These are phyloP conservation scores for Poecilobothrus nobilitatus DNA, from an alignment of 2,888 invertebrate genomes.

Conservation along the genomic window DNA sequence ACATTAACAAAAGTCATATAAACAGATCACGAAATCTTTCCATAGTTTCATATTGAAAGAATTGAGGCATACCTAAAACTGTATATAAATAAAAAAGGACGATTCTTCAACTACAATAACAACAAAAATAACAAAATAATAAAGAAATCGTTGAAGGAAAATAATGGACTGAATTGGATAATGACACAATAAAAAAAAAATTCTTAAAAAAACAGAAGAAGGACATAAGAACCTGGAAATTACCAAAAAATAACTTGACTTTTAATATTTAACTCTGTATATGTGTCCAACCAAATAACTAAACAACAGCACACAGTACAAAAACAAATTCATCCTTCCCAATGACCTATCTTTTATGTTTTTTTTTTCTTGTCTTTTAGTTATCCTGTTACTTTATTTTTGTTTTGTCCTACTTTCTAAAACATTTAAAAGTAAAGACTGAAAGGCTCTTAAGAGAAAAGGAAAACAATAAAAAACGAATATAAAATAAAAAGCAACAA, in stretches of 20 bases:
- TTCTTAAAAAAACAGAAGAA: background rate
- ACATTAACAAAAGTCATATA: background rate
- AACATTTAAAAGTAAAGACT: too few relatives aligned
- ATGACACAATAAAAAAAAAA: slow-evolving; percentile 2
- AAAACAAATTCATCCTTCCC: too few relatives aligned
- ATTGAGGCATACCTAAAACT: too few relatives aligned
- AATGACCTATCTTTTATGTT: too few relatives aligned
- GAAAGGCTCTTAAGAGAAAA: too few relatives aligned
- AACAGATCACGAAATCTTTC: background rate
- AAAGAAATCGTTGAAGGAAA: background rate
- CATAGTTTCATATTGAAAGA: background rate
- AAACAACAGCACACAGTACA: background rate
- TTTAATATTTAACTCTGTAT: background rate
- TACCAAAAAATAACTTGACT: background rate
- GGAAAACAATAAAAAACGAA: too few relatives aligned
- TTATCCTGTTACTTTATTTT: background rate
- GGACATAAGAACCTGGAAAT: background rate
- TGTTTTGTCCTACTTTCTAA: too few relatives aligned
- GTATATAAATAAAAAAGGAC: too few relatives aligned
- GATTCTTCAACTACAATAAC: background rate
- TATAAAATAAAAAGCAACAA: too few relatives aligned
- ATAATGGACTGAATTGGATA: slow-evolving; percentile 11
- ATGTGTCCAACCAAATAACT: background rate
- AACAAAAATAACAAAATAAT: background rate
- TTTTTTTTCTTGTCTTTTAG: background rate